These are phyloP conservation scores for Dynastes grantii DNA, from an alignment of 2,888 invertebrate genomes.

Conservation along the genomic window DNA sequence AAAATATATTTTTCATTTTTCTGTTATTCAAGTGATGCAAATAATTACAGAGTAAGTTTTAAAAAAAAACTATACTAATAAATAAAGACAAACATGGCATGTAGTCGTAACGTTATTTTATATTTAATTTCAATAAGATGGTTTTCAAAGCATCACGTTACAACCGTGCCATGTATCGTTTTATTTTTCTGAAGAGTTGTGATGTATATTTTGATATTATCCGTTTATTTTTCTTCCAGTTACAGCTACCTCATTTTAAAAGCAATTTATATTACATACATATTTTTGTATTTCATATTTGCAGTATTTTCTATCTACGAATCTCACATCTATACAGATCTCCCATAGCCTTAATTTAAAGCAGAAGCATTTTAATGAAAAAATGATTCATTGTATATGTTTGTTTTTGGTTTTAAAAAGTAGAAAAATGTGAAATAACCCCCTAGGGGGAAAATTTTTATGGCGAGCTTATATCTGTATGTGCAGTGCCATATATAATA, in stretches of 20 bases:
- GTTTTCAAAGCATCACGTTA: constrained; percentile 28
- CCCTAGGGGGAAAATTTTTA: constrained; percentile 60
- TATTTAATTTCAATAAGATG: constrained; percentile 2
- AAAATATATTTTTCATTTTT: constrained; percentile 56
- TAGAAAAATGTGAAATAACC: too few species aligned
- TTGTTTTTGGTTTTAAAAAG: too few species aligned
- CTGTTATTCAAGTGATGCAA: constrained; percentile 56
- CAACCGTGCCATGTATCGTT: constrained; percentile 31
- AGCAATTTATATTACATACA: constrained; percentile 44
- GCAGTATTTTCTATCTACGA: constrained; percentile 51
- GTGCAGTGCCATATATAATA: constrained; percentile 67
- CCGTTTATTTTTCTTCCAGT: constrained; percentile 53
- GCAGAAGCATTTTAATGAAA: constrained; percentile 20
- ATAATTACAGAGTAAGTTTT: constrained; percentile 57
- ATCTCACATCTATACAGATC: constrained; percentile 53
- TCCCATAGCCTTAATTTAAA: constrained; percentile 61
- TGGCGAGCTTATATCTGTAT: constrained; percentile 65
- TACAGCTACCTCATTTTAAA: constrained; percentile 58
- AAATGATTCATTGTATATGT: constrained; percentile 53
- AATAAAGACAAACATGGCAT: constrained; percentile 35
- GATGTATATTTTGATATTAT: constrained; percentile 56
- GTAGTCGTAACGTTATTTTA: constrained; percentile 37
- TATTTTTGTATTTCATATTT: constrained; percentile 50
- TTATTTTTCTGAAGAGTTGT: constrained; percentile 50
- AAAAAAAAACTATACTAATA: constrained; percentile 44